A percentile compares a stretch with the other conserved stretches of the same genome.
These are phyloP conservation scores for Sander vitreus DNA, from an alignment of 2,113 vertebrate species.

Conservation along the genomic window DNA sequence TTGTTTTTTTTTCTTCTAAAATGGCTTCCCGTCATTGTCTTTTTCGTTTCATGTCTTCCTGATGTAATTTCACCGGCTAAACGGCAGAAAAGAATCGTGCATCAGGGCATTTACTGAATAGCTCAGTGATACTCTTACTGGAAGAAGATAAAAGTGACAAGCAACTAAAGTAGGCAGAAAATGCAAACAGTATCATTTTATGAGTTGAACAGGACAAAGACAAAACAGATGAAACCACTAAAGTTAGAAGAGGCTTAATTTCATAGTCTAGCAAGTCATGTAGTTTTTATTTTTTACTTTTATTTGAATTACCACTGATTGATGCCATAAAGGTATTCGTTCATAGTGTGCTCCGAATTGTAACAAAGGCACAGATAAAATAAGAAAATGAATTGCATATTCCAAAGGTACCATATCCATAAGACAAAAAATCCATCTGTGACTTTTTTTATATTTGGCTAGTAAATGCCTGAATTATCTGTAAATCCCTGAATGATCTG, in stretches of 20 bases:
- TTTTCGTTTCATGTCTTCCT: slow-evolving; percentile 51
- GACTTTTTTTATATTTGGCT: not conserved
- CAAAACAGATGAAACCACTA: slow-evolving; percentile 1
- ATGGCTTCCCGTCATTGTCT: slow-evolving; percentile 59
- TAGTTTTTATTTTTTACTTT: not conserved
- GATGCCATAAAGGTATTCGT: not conserved
- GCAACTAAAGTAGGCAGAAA: slow-evolving; percentile 25
- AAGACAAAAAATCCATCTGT: not conserved
- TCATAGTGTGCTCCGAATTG: not conserved
- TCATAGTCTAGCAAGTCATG: not conserved
- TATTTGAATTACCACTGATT: not conserved
- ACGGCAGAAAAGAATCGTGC: slow-evolving; percentile 18
- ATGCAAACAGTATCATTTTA: slow-evolving; percentile 3
- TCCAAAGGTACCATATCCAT: not conserved
- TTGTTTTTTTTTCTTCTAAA: slow-evolving; percentile 48
- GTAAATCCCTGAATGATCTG: not conserved
- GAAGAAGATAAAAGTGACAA: slow-evolving; percentile 23
- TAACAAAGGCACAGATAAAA: not conserved
- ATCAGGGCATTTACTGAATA: slow-evolving; percentile 35
- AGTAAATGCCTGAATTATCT: not conserved
- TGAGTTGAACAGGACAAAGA: slow-evolving; percentile 12
- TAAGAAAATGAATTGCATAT: not conserved
- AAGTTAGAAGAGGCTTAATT: slow-evolving; percentile 18
- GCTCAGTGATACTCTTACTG: slow-evolving; percentile 14
- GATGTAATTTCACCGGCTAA: slow-evolving; percentile 58